phyloP scores from a whole-genome alignment of 2,888 invertebrate species.

The Tetranychus piercei region DNA sequence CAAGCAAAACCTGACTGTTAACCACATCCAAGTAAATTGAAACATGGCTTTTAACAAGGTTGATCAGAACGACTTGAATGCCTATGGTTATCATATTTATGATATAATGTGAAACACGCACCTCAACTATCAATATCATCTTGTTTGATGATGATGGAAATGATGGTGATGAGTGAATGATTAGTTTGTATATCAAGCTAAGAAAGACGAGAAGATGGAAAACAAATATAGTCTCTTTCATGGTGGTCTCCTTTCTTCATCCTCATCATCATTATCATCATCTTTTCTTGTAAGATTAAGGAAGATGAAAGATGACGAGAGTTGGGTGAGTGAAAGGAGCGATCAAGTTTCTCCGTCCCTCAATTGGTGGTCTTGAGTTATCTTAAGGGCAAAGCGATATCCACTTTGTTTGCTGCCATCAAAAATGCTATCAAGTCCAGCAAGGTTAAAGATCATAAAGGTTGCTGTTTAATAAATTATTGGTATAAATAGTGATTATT shows the following conservation, averaged over 20 bases:
- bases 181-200: not conserved
- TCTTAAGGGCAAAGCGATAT: not conserved
- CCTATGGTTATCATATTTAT: too few relatives aligned
- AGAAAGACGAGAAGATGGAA: not conserved
- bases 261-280: not conserved
- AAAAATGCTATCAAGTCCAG: too few relatives aligned
- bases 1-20: not conserved
- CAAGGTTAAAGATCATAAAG: too few relatives aligned
- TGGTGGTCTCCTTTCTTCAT: not conserved
- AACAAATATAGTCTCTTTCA: not conserved
- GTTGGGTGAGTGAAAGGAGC: not conserved
- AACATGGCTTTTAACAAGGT: not conserved
- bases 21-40: not conserved
- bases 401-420: too few relatives aligned
- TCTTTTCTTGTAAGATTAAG: not conserved
- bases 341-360: not conserved
- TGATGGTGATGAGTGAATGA: slow-evolving; percentile 1
- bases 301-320: not conserved
- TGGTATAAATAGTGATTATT: too few relatives aligned
- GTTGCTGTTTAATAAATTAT: too few relatives aligned
- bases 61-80: not conserved
- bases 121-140: not conserved
- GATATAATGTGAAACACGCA: not conserved
- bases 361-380: not conserved
- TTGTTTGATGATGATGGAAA: not conserved